Evolutionary conservation across 2,888 invertebrate species (phyloP), one percentile per base, ranked within the genome.

Genomic region (Steinernema hermaphroditum): DNA sequence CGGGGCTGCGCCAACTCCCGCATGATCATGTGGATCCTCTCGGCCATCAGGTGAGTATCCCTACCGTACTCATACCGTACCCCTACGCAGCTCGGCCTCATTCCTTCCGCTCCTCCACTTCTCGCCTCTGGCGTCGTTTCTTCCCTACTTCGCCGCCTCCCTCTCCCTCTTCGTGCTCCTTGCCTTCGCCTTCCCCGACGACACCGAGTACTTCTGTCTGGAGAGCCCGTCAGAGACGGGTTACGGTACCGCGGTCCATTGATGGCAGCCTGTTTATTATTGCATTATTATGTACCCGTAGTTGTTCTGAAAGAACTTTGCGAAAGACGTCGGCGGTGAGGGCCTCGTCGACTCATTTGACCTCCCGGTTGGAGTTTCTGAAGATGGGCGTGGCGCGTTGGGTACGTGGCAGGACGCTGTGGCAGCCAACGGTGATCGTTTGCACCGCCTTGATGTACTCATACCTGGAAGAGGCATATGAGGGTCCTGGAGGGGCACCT

Each of bases 341-440:
- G 16, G 2, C 16, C 32, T 27, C 16, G 29, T 19, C 32, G 62
- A 32, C 16, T 62, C 29, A 62, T 62, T 62, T 62, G 32, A 62
- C 62, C 16, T 62, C 62, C 6, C 29, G 34, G 29, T 29, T 32
- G 62, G 62, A 62, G 14, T 62, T 29, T 2, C 62, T 12, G 62
- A 29, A 72, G 44, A 74, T 29, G 1, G 75, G 71, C 16, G 74
- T 69, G 14, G 81, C 79, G 54, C 81, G 68, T 43, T 80, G 77
- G 8, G 81, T 78, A 44, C 83, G 76, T 14, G 83, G 82, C 2
- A 83, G 76, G 0, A 83, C 82, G 16, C 81, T 82, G 72, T 84
- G 84, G 70, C 85, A 85, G 8, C 85, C 85, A 24, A 85, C 82
- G 24, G 79, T 83, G n/a, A 84, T 76, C 29, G 71, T 71, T 32